A percentile compares a stretch with the other conserved stretches of the same genome.
These are phyloP conservation scores for Copsychus sechellarum DNA, from an alignment of 2,113 vertebrate species.

Conservation along the genomic window DNA sequence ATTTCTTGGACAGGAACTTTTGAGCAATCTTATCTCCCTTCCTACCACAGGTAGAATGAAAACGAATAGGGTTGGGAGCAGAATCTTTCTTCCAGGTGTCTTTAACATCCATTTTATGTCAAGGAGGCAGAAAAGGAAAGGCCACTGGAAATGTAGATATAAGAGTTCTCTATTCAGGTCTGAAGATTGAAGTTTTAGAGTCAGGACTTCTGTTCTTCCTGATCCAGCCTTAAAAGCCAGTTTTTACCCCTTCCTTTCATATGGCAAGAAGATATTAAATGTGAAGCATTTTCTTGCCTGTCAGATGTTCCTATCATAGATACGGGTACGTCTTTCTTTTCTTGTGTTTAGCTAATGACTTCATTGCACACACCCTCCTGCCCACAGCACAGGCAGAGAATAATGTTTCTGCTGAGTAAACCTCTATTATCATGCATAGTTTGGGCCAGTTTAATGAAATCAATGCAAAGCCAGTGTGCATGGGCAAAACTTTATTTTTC, in stretches of 20 bases:
- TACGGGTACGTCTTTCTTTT: background rate
- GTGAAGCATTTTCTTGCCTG: background rate
- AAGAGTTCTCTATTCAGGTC: background rate
- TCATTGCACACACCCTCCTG: background rate
- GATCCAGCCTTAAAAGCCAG: background rate
- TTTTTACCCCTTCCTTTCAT: background rate
- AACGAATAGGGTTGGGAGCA: background rate
- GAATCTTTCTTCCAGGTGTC: background rate
- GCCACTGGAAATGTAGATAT: background rate
- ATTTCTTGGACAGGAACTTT: background rate
- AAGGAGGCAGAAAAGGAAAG: background rate
- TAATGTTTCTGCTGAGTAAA: background rate
- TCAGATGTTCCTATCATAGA: background rate
- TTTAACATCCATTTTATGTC: background rate
- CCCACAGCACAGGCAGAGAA: background rate
- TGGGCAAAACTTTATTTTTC: background rate
- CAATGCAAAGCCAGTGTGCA: background rate
- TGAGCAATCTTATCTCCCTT: background rate
- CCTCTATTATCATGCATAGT: background rate
- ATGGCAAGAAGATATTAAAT: background rate
- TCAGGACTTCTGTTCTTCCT: background rate
- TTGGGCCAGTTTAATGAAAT: background rate
- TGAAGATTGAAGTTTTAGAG: background rate
- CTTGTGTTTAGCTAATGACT: background rate
- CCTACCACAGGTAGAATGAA: background rate